Evolutionary conservation across 2,888 invertebrate genomes (phyloP), one percentile per base, ranked within the genome.

Genomic region (Trichogramma evanescens): DNA sequence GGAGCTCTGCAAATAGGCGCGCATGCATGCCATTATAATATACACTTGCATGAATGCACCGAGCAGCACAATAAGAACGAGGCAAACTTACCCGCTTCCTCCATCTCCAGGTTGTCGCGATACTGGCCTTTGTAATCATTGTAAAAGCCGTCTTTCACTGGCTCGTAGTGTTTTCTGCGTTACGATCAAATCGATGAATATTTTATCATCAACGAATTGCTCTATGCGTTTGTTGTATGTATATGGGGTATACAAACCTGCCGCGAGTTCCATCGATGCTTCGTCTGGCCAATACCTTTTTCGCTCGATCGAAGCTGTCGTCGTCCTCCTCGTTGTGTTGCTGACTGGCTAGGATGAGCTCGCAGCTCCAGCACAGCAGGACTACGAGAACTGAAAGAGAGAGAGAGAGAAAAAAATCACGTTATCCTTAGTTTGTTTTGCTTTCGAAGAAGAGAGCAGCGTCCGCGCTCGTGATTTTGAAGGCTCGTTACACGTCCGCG

Each of bases 181-280:
- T 56, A 9, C 38, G 62, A 55, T 56, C 26, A 26, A 26, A 26
- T 26, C 26, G 26, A 26, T 26, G 26, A 26, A 26, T 26, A 26
- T 26, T 26, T 26, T 26, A 26, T 26, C 26, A 26, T 26, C 26
- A 26, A 26, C 8, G 10, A 45, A 1, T 9, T 2, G 26, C 26
- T 26, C 26, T 9, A 5, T 43, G n/a, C 8, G 39, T 40, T 10
- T 6, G n/a, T 5, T 50, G 5, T 39, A 49, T 40, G 6, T 50
- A 38, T 43, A 7, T 38, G 26, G 39, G n/a, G n/a, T n/a, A n/a
- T 49, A 56, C 54, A 5, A 54, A 77, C 77, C 76, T 75, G 66
- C 76, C 77, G 65, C 77, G 71, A 55, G 70, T 72, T 48, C 76
- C 77, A 60, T 77, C 77, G 67, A 77, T 72, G 50, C 75, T 76